Evolutionary conservation across 2,797 vertebrate genomes (phyloP).

Genomic region (Aulostomus chinensis): DNA sequence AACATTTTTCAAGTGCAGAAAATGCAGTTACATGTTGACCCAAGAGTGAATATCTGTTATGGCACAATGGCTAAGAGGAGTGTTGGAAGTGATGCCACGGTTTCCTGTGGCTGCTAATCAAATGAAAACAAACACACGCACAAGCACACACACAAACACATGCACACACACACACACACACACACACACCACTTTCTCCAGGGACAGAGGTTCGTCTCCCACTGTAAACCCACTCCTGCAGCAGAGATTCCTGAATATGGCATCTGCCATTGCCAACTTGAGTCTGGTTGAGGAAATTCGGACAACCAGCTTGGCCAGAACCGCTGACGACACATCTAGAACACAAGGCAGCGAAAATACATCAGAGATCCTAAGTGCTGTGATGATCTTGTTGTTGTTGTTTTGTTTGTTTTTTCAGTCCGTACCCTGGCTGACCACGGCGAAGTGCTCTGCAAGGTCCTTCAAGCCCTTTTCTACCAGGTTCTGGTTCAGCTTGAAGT

Average conservation of each 20-base stretch:
- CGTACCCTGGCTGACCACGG: constrained; percentile 85
- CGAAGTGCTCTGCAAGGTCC: constrained; percentile 85
- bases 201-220: constrained; percentile 81
- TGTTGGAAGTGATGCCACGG: no score
- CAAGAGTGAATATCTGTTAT: no score
- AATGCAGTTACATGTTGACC: no score
- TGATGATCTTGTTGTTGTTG: neutral
- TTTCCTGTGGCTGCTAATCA: no score
- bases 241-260: constrained; percentile 87
- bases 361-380: neutral
- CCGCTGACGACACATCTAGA: constrained; percentile 79
- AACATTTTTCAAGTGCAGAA: no score
- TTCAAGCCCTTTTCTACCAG: constrained; percentile 82
- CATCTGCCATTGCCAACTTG: constrained; percentile 87
- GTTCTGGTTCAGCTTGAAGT: constrained; percentile 84
- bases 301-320: constrained; percentile 82
- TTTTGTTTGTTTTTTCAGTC: neutral
- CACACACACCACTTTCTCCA: constrained; percentile 87
- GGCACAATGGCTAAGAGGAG: no score
- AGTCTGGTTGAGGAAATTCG: constrained; percentile 85
- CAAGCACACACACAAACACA: no score
- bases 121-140: no score
- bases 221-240: constrained; percentile 73
- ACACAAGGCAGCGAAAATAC: neutral
- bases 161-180: no score